Base-by-base conservation (phyloP, 2,113 vertebrate genomes). In the Garra rufa region DNA sequence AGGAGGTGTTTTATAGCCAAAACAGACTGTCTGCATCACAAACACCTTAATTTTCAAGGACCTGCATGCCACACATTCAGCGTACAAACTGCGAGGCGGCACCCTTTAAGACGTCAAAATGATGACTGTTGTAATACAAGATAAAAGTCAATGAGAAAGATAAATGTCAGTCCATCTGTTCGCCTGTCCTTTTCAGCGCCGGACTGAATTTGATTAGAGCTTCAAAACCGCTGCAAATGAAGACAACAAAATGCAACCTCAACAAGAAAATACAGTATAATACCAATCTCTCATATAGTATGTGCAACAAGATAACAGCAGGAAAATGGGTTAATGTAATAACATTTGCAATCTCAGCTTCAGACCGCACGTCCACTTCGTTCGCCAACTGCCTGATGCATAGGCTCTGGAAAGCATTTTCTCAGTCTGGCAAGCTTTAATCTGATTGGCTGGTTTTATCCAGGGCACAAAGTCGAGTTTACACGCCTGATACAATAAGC, bases 1-100 rank as follows among this genome's bases (percentile, higher is more conserved):
- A 83, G 76, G 81, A 44, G 4, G 82, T 89, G 83, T 87, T 90
- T 83, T 88, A 89, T 84, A 76, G 79, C 71, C 59, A 19, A 82
- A 77, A n/a, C 61, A 69, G 65, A 17, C 11, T 67, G 77, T 77
- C 10, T 70, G 83, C 78, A 52, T 70, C 21, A 26, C 50, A 63
- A 82, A 82, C 38, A 76, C 28, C 48, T 76, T 75, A 84, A 76
- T 73, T 82, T 85, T 81, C 77, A 70, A 55, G 44, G 65, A 46
- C 50, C 17, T 65, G 63, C 69, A 19, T 13, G n/a, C 78, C 15
- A 9, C 30, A 82, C 21, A 50, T 87, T 67, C 83, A 73, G 43
- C 19, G 30, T 50, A 41, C 59, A 81, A 74, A 80, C 10, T 43
- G 70, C 9, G 11, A 85, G 77, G 82, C 41, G 10, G 28, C 61